phyloP scores from a whole-genome alignment of 1,140 invertebrate genomes.

The Stegodyphus dumicola region DNA sequence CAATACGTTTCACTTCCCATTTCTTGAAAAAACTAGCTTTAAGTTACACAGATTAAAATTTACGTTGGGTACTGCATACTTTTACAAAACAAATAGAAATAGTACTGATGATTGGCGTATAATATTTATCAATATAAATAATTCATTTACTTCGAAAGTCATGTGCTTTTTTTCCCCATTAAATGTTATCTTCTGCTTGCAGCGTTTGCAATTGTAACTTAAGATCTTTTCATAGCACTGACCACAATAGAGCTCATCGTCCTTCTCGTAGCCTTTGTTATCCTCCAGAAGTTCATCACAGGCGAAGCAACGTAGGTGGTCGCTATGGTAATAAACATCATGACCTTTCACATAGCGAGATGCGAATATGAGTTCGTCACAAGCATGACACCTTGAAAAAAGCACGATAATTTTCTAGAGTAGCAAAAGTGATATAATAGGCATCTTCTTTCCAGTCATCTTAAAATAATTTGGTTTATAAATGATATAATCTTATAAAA shows the following conservation, averaged over 20 bases:
- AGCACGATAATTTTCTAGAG: not conserved
- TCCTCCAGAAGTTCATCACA: not conserved
- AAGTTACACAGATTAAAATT: no score
- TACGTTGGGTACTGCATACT: no score
- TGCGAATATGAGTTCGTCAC: slow-evolving; percentile 32
- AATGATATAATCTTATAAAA: no score
- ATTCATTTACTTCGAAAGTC: not conserved
- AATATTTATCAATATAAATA: no score
- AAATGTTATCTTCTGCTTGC: not conserved
- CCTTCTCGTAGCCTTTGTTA: slow-evolving; percentile 4
- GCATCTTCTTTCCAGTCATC: not conserved
- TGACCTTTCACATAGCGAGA: not conserved
- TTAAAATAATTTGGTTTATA: no score
- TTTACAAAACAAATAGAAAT: no score
- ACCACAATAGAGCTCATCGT: slow-evolving; percentile 16
- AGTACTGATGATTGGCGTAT: no score
- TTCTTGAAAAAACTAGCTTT: no score
- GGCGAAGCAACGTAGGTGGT: slow-evolving; percentile 14
- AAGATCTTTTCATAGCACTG: slow-evolving; percentile 7
- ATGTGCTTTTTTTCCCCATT: not conserved
- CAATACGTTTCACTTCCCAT: no score
- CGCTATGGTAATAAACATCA: slow-evolving; percentile 5
- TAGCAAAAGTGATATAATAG: not conserved
- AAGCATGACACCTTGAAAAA: slow-evolving; percentile 7
- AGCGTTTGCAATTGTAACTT: slow-evolving; percentile 2